A percentile compares a stretch with the other conserved stretches of the same genome.
These are phyloP conservation scores for Trichosurus vulpecula DNA, from an alignment of 2,797 vertebrate genomes.

Conservation along the genomic window DNA sequence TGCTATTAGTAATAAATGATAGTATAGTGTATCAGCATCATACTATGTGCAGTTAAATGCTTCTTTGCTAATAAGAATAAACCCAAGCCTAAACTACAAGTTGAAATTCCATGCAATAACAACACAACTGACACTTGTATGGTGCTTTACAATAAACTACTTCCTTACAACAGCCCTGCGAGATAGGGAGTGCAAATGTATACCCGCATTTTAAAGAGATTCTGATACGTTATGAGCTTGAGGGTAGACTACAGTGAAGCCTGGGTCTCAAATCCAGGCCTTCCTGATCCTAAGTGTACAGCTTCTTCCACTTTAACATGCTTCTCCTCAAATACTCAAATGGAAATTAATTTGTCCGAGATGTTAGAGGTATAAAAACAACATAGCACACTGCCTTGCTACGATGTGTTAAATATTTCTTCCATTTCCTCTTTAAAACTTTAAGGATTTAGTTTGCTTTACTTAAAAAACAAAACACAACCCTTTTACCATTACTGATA, in stretches of 20 bases:
- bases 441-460: background rate
- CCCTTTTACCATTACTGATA: background rate
- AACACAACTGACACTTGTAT: background rate
- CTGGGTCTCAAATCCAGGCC: background rate
- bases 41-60: background rate
- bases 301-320: background rate
- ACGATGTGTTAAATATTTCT: background rate
- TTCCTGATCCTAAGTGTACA: background rate
- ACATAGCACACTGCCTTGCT: background rate
- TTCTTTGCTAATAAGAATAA: background rate
- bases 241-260: background rate
- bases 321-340: background rate
- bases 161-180: background rate
- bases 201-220: background rate
- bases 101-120: background rate
- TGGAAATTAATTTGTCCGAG: background rate
- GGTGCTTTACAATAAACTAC: background rate
- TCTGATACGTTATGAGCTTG: background rate
- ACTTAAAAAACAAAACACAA: conserved; percentile 30
- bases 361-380: background rate
- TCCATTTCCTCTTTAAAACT: background rate
- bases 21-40: background rate
- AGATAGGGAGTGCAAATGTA: background rate
- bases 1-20: background rate
- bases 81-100: background rate